Conservation (phyloP, 2,797 vertebrate species). For the Eutrigla gurnardus region DNA sequence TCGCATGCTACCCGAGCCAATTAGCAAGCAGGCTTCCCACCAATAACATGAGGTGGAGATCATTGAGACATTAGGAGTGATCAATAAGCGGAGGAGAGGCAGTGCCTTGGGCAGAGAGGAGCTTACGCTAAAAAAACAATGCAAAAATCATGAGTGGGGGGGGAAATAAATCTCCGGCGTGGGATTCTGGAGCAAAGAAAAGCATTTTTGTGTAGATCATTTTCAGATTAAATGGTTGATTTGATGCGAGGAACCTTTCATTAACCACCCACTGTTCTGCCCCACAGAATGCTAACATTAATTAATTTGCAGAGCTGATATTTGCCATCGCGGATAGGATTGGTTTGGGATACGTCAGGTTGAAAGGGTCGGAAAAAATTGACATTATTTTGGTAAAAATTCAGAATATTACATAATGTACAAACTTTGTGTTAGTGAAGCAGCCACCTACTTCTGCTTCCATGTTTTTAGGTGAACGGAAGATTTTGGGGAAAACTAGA, state of each 20-base stretch:
- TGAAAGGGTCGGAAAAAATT: not conserved
- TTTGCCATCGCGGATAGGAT: not conserved
- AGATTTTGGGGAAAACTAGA: not conserved
- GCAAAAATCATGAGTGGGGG: slow-evolving; percentile 14
- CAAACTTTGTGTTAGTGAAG: not conserved
- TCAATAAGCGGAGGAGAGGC: slow-evolving; percentile 78
- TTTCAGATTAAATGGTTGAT: slow-evolving; percentile 51
- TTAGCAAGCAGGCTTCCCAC: slow-evolving; percentile 43
- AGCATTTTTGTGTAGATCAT: slow-evolving; percentile 25
- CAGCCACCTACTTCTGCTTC: not conserved
- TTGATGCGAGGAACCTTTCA: slow-evolving; percentile 53
- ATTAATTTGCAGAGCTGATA: not conserved
- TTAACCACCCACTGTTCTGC: slow-evolving; percentile 54
- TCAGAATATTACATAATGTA: not conserved
- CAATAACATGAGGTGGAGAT: slow-evolving; percentile 59
- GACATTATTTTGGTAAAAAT: not conserved
- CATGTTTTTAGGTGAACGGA: not conserved
- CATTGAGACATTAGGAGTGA: slow-evolving; percentile 78
- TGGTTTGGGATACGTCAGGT: not conserved
- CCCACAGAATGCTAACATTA: slow-evolving; percentile 31
- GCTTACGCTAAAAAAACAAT: slow-evolving; percentile 29
- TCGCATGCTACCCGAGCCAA: slow-evolving; percentile 34
- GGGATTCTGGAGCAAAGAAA: not conserved
- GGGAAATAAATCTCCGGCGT: not conserved
- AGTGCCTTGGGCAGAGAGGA: slow-evolving; percentile 67